A percentile compares a stretch with the other conserved stretches of the same genome.
Evolutionary conservation across 1,140 invertebrate genomes (phyloP).

Genomic region (Octopus bimaculoides): DNA sequence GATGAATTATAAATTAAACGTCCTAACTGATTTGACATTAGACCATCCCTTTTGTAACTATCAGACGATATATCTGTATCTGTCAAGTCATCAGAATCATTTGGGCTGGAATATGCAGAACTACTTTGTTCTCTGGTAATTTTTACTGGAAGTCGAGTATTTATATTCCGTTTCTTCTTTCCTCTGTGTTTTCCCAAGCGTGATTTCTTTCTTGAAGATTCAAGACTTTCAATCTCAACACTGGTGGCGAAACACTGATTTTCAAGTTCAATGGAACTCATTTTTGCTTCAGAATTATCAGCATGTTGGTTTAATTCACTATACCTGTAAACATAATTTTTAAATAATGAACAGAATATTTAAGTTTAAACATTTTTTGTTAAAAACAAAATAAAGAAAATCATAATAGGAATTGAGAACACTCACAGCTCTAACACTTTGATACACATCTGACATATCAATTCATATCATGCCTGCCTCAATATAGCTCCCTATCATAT

Average conservation of each 20-base stretch:
- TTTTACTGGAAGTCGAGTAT: conserved; percentile 18
- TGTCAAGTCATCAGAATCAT: conserved; percentile 46
- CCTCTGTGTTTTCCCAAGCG: neutral
- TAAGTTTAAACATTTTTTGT: no score
- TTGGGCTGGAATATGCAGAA: conserved; percentile 35
- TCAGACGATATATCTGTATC: conserved; percentile 34
- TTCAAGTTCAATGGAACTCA: neutral
- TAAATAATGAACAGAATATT: no score
- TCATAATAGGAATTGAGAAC: no score
- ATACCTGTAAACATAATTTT: neutral
- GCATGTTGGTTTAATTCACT: neutral
- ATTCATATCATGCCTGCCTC: no score
- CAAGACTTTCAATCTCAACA: neutral
- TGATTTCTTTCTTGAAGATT: neutral
- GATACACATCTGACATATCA: no score
- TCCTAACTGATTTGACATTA: conserved; percentile 36
- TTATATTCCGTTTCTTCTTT: no score
- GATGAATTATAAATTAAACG: conserved; percentile 38
- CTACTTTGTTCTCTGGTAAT: conserved; percentile 43
- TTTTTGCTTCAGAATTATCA: neutral
- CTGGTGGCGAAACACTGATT: neutral
- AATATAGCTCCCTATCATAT: no score
- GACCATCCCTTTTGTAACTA: conserved; percentile 37
- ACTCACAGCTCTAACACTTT: no score
- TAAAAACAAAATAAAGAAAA: no score